These are phyloP conservation scores for Scotopteryx bipunctaria DNA, from an alignment of 2,888 invertebrate species.

Conservation along the genomic window DNA sequence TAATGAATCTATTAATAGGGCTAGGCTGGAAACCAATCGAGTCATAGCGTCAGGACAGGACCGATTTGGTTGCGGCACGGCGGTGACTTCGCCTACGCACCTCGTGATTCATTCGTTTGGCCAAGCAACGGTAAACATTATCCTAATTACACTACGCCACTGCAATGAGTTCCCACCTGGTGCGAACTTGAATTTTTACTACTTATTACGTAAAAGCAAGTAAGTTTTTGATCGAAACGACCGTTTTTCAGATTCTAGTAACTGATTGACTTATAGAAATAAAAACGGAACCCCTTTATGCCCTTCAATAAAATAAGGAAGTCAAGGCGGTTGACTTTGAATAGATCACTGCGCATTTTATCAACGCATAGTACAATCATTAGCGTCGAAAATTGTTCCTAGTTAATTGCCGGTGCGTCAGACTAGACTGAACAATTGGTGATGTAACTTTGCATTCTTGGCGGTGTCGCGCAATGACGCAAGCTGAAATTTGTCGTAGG, in stretches of 20 bases:
- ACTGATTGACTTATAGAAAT: too few relatives aligned
- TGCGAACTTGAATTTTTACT: constrained; percentile 15
- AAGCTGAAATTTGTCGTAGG: constrained; percentile 21
- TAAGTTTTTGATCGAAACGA: too few relatives aligned
- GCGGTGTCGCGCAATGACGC: constrained; percentile 32
- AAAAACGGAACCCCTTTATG: neutral
- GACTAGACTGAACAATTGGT: constrained; percentile 33
- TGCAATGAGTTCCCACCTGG: constrained; percentile 50
- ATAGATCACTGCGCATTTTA: constrained; percentile 29
- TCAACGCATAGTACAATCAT: constrained; percentile 30
- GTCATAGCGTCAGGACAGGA: constrained; percentile 61
- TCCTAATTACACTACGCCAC: constrained; percentile 64
- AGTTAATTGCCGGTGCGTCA: constrained; percentile 36
- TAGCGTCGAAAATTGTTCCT: constrained; percentile 31
- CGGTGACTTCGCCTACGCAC: constrained; percentile 63
- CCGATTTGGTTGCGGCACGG: constrained; percentile 65
- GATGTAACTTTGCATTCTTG: constrained; percentile 36
- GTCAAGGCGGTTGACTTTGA: constrained; percentile 29
- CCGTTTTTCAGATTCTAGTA: too few relatives aligned
- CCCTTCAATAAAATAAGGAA: constrained; percentile 21
- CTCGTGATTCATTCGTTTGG: constrained; percentile 76
- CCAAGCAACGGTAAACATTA: constrained; percentile 74
- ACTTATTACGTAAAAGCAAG: too few relatives aligned
- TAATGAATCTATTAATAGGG: constrained; percentile 52
- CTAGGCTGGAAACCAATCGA: constrained; percentile 59